Base-by-base conservation (phyloP, 2,888 invertebrate genomes). In the Napeogenes inachia region DNA sequence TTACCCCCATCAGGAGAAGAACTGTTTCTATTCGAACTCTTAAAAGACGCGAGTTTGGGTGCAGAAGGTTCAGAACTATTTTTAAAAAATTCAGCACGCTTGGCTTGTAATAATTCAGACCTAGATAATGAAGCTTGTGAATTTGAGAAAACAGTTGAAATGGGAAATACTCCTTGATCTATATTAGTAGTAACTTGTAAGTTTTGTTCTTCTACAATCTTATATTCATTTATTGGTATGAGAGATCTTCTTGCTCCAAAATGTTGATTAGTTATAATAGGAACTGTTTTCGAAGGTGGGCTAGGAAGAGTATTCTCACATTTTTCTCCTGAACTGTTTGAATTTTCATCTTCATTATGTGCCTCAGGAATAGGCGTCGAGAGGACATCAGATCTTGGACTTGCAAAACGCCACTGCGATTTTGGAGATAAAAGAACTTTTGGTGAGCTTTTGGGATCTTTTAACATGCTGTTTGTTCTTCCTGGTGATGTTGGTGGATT, bases 301-400 rank as follows among this genome's bases (percentile, higher is more conserved):
- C 75, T 80, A 59, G 75, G 77, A 33, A 83, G 80, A 32, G 84
- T 79, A 32, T 68, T 70, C 54, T 89, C 91, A 62, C 85, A 87
- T 72, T 91, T 91, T 74, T 93, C 92, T 42, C 91, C 89, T 21
- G 92, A 92, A 72, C 92, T 92, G 67, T 92, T 92, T 2, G 92
- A 92, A 72, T 91, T 93, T 71, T 95, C 95, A 75, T 96, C 96
- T 76, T 95, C 95, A 75, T 95, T 94, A 74, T 92, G 91, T 71
- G 94, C 97, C 90, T 97, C 97, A 50, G 94, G 94, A 80, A 97
- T 97, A 62, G 96, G 96, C 55, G 95, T 95, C 53, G 96, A 96
- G 76, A 97, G 92, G 59, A 97, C 95, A 75, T 97, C 96, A 32
- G 95, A 95, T 73, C 96, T 91, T 2, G 94, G 95, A 70, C 93